phyloP scores from a whole-genome alignment of 2,113 vertebrate genomes.

The Xenopus tropicalis region DNA sequence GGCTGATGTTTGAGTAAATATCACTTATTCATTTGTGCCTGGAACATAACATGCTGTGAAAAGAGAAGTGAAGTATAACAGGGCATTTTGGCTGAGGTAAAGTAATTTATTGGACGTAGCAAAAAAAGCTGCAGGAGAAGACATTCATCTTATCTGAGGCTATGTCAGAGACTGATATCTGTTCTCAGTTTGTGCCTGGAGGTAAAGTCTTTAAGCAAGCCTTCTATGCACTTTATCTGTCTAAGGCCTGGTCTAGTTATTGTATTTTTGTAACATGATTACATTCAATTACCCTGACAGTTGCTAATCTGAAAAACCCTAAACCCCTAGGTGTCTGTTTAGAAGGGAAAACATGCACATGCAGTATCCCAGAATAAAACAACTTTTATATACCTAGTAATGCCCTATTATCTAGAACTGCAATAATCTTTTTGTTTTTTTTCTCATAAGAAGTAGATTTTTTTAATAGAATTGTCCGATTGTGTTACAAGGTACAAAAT shows the following conservation, averaged over 20 bases:
- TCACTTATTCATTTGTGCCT: too few species aligned
- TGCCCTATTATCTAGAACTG: constrained; percentile 58
- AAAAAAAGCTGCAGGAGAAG: constrained; percentile 59
- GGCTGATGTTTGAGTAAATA: too few species aligned
- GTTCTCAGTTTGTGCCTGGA: constrained; percentile 52
- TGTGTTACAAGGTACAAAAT: constrained; percentile 40
- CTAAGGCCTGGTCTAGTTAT: constrained; percentile 59
- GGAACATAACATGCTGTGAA: constrained; percentile 53
- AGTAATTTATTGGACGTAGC: constrained; percentile 63
- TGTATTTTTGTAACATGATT: constrained; percentile 63
- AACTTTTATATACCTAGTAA: constrained; percentile 21
- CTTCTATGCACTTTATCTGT: constrained; percentile 65
- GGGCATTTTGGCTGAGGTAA: constrained; percentile 63
- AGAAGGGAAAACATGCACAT: constrained; percentile 55
- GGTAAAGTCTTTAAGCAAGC: constrained; percentile 61
- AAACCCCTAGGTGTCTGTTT: constrained; percentile 60
- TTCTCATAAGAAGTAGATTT: not conserved
- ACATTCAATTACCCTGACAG: constrained; percentile 65
- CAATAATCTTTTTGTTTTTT: constrained; percentile 43
- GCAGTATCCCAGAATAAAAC: too few species aligned
- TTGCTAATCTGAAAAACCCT: constrained; percentile 72
- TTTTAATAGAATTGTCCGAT: constrained; percentile 53
- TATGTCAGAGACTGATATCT: constrained; percentile 62
- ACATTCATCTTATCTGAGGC: constrained; percentile 59
- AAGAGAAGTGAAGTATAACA: constrained; percentile 64